phyloP scores from a whole-genome alignment of 2,888 invertebrate species.

The Frankliniella fusca region DNA sequence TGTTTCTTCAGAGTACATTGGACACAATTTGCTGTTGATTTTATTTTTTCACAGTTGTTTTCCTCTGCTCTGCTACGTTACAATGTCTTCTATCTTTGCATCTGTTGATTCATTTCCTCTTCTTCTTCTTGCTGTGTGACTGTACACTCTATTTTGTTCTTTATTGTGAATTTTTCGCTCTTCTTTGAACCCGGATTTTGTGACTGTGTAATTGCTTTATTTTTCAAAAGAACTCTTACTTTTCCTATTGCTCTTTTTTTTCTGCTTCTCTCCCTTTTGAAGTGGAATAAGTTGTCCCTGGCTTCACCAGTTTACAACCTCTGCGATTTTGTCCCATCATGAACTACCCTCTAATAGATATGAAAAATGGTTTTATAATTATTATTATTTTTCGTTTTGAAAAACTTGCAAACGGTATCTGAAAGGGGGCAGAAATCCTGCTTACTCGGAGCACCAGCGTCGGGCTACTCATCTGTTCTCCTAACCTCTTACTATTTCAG shows the following conservation, averaged over 20 bases:
- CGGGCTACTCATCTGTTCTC: too few relatives aligned
- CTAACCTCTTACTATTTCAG: too few relatives aligned
- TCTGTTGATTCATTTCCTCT: slow-evolving; percentile 31
- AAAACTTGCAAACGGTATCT: too few relatives aligned
- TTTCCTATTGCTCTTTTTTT: neutral
- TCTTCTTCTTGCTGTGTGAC: slow-evolving; percentile 34
- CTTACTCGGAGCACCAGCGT: too few relatives aligned
- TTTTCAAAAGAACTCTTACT: neutral
- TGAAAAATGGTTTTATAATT: too few relatives aligned
- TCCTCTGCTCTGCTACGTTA: neutral
- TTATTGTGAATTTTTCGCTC: neutral
- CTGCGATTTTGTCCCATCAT: too few relatives aligned
- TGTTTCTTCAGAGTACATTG: neutral
- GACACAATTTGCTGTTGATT: neutral
- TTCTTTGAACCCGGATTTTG: neutral
- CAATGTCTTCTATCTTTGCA: neutral
- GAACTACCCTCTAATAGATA: too few relatives aligned
- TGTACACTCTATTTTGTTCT: slow-evolving; percentile 29
- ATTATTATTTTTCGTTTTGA: too few relatives aligned
- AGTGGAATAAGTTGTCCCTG: too few relatives aligned
- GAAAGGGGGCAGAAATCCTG: too few relatives aligned
- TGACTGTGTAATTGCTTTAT: neutral
- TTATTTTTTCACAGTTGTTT: slow-evolving; percentile 3
- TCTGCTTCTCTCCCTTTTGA: neutral
- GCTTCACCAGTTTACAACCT: too few relatives aligned